phyloP scores from a whole-genome alignment of 37 sponge, comb jelly and placozoan species.

The Beroe ovata region DNA sequence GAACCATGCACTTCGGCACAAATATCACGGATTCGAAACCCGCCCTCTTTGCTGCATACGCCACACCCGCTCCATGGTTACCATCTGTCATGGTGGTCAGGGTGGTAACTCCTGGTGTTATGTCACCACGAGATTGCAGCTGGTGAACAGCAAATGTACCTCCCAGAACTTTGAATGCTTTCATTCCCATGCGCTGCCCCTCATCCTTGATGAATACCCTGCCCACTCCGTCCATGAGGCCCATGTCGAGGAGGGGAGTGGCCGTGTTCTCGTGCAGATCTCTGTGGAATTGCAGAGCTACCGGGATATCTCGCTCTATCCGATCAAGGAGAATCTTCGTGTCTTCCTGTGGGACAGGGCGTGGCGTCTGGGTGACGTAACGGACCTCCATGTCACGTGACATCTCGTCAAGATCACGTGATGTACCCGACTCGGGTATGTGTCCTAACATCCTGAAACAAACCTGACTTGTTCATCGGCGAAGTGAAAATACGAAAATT shows the following conservation, averaged over 20 bases:
- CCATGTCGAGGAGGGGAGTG: conserved; percentile 1
- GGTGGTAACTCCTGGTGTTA: background rate
- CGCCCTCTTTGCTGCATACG: background rate
- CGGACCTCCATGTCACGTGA: background rate
- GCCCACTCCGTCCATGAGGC: background rate
- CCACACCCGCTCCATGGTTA: conserved; percentile 17
- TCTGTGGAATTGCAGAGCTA: conserved; percentile 1
- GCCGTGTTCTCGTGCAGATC: background rate
- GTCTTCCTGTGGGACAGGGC: background rate
- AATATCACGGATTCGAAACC: background rate
- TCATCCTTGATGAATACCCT: conserved; percentile 16
- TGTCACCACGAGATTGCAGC: background rate
- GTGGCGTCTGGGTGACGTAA: background rate
- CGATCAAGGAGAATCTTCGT: background rate
- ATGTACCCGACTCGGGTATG: too few species aligned
- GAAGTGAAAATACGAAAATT: too few species aligned
- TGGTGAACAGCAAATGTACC: background rate
- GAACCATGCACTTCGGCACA: background rate
- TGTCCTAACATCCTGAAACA: too few species aligned
- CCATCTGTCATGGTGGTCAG: conserved; percentile 8
- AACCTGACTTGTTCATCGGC: too few species aligned
- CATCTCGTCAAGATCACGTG: too few species aligned
- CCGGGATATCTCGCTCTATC: background rate
- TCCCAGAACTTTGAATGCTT: conserved; percentile 9
- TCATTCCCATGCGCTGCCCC: conserved; percentile 29